These are phyloP conservation scores for Balanococcus diminutus DNA, from an alignment of 2,888 invertebrate species.

Conservation along the genomic window DNA sequence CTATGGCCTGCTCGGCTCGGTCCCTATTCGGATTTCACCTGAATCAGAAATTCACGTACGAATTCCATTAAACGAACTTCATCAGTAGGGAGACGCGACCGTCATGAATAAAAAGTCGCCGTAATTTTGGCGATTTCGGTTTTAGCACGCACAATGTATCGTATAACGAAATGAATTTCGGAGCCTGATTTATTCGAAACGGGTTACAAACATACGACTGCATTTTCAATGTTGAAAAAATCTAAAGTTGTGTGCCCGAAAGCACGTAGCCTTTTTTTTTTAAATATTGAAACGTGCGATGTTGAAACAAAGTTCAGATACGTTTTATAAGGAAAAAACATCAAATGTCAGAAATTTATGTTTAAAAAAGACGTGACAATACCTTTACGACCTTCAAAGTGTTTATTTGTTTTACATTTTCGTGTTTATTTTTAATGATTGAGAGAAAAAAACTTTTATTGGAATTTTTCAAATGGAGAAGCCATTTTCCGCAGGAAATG, in stretches of 20 bases:
- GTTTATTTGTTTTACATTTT: conserved; percentile 35
- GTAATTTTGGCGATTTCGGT: conserved; percentile 35
- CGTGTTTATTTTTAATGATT: conserved; percentile 13
- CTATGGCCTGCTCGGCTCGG: too few relatives aligned
- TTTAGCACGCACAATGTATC: conserved; percentile 16
- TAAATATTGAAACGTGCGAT: conserved; percentile 4
- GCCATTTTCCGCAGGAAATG: conserved; percentile 16
- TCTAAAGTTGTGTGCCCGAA: background rate
- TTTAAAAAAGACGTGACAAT: conserved; percentile 31
- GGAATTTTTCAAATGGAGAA: conserved; percentile 15
- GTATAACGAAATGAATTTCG: conserved; percentile 25
- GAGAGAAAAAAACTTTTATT: conserved; percentile 4
- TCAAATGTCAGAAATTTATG: conserved; percentile 1
- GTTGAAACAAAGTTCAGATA: background rate
- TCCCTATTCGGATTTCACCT: background rate
- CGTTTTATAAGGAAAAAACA: background rate
- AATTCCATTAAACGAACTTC: conserved; percentile 27
- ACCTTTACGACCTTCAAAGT: conserved; percentile 21
- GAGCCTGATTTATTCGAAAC: background rate
- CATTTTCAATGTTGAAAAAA: conserved; percentile 2
- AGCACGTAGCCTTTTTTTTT: background rate
- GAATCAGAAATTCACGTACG: conserved; percentile 33
- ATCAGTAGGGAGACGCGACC: conserved; percentile 5
- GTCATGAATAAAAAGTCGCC: conserved; percentile 30
- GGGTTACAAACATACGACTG: background rate